Base-by-base conservation (phyloP, 2,113 vertebrate genomes). In the Sebastes schlegelii region DNA sequence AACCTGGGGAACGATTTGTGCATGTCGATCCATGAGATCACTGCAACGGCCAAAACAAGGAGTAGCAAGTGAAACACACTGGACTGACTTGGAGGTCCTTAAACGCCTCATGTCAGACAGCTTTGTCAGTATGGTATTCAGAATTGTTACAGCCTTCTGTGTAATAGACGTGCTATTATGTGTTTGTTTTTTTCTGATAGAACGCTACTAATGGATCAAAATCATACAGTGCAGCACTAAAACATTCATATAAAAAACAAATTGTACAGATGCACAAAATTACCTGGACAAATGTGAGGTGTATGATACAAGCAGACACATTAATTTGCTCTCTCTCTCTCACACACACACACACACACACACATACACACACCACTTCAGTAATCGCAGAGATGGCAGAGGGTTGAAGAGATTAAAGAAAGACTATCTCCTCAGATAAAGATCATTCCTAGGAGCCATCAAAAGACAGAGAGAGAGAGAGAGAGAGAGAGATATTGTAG, bases 391-490 rank as follows among this genome's bases (percentile, higher is more conserved):
- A 73, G 40, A 75, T 78, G 74, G 69, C 65, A 40, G 17, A 21
- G 8, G 71, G 61, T 80, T 57, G 77, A 62, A 72, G 43, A 88
- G 87, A 92, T 92, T 79, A 87, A 80, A 89, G 68, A 74, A 83
- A 75, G 80, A 83, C 81, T 87, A 75, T 77, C 64, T 86, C 73
- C 19, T 88, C 72, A 85, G 82, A 89, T 89, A 88, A 65, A 76
- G 67, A 88, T 87, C 75, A 55, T 69, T 77, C 54, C 62, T 54
- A 45, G 68, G 62, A 76, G 73, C 78, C 48, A 76, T 75, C 55
- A 34, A 34, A 51, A 76, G 51, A 49, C 26, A 49, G 34, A 14
- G 11, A 14, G 45, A 26, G 11, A 52, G 55, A 16, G 8, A 2
- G 54, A 10, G 43, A 51, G 17, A 60, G n/a, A 16, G 9, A 78